phyloP scores from a whole-genome alignment of 2,797 vertebrate genomes.

The Sebastes steindachneri region DNA sequence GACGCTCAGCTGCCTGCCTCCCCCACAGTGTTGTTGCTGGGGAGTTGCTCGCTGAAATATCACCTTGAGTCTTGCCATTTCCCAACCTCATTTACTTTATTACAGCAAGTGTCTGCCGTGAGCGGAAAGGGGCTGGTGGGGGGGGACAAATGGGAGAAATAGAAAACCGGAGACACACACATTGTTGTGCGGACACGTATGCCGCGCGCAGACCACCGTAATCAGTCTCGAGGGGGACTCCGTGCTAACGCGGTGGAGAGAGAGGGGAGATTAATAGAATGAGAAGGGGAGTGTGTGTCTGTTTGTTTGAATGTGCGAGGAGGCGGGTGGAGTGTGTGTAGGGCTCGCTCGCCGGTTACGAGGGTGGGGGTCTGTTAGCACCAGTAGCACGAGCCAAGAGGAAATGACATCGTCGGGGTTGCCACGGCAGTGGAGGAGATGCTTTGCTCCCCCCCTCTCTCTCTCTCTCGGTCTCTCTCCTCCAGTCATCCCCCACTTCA shows the following conservation, averaged over 20 bases:
- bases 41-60: slow-evolving; percentile 76
- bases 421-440: slow-evolving; percentile 37
- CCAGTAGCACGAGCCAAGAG: slow-evolving; percentile 40
- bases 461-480: not conserved
- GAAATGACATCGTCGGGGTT: slow-evolving; percentile 64
- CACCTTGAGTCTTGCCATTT: slow-evolving; percentile 75
- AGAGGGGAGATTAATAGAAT: slow-evolving; percentile 64
- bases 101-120: slow-evolving; percentile 68
- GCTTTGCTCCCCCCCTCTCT: not conserved
- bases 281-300: slow-evolving; percentile 30
- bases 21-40: slow-evolving; percentile 58
- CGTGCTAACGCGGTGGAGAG: slow-evolving; percentile 38
- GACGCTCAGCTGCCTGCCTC: slow-evolving; percentile 45
- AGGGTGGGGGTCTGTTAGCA: slow-evolving; percentile 14
- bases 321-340: slow-evolving; percentile 11
- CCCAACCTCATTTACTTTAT: slow-evolving; percentile 80
- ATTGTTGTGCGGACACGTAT: not conserved
- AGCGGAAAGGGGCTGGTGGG: not conserved
- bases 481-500: slow-evolving; percentile 43
- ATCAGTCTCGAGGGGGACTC: slow-evolving; percentile 54
- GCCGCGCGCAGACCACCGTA: slow-evolving; percentile 18
- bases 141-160: not conserved
- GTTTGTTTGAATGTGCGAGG: slow-evolving; percentile 29
- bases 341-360: not conserved
- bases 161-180: not conserved